These are phyloP conservation scores for Ephialtes manifestator DNA, from an alignment of 2,888 invertebrate genomes.

Conservation along the genomic window DNA sequence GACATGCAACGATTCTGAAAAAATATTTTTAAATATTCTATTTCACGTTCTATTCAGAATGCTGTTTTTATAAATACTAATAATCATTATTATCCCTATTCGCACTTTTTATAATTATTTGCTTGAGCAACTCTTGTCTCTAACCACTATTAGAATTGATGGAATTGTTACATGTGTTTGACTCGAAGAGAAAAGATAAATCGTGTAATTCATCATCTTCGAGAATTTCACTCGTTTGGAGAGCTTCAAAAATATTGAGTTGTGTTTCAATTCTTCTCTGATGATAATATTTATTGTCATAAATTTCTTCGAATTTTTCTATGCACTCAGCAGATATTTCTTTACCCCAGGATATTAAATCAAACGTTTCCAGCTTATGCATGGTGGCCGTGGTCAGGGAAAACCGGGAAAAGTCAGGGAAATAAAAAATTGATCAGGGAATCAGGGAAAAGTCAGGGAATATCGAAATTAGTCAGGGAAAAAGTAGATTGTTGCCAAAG, in stretches of 20 bases:
- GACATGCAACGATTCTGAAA: no score
- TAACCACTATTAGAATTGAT: not conserved
- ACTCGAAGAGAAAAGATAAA: not conserved
- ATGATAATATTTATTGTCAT: not conserved
- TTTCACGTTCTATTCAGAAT: no score
- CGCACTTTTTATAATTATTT: no score
- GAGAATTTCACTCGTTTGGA: not conserved
- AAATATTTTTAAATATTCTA: no score
- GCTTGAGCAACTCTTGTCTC: not conserved
- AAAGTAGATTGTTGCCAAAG: no score
- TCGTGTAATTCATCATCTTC: not conserved
- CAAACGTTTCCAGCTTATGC: conserved; percentile 19
- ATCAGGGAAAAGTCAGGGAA: no score
- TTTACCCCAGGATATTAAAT: conserved; percentile 17
- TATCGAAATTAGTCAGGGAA: no score
- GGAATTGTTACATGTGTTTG: not conserved
- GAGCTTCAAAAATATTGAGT: not conserved
- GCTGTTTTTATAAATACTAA: no score
- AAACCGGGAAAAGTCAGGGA: no score
- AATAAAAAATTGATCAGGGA: no score
- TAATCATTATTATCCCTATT: no score
- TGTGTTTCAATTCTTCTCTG: not conserved
- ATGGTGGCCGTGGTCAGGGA: no score
- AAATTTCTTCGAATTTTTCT: not conserved
- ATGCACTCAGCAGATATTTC: not conserved